Evolutionary conservation across 2,888 invertebrate species (phyloP), one percentile per base, ranked within the genome.

Genomic region (Drepana falcataria): DNA sequence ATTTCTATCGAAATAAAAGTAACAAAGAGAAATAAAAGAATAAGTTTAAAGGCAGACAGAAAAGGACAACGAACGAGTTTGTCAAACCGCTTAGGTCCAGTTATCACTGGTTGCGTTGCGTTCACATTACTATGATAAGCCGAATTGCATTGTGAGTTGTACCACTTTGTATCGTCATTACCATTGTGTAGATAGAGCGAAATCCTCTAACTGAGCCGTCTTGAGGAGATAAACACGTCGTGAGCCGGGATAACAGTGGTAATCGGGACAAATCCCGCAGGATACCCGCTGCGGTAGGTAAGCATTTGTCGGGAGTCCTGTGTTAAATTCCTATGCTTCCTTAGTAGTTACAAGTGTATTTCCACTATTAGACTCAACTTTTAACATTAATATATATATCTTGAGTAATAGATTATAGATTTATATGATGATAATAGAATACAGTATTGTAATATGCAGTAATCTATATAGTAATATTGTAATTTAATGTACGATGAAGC

Each of bases 201-300:
- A 68, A 68, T 69, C 68, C 65, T 53, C 61, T 63, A 66, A 71
- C 61, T 61, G 68, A 68, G 59, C 59, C 56, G 59, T 60, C 58
- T 61, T 52, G 56, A 61, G 51, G 47, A 57, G 67, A 66, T 65
- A 65, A 65, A 64, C 55, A 53, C 52, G 54, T 55, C 52, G 60
- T 64, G 49, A 51, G 9, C 47, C 37, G 49, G 47, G 51, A 55
- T 51, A 53, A 48, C 9, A 35, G 69, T 68, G 61, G 64, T 77
- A 77, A 79, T 78, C 79, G 65, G 68, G 68, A 67, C 67, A 77
- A 84, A 85, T 82, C 85, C 77, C 64, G 69, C 72, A 71, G 76
- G 79, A 78, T 73, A 69, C 68, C 58, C 75, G 70, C 81, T 86
- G 89, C 86, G 87, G 89, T 89, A 87, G 89, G 88, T 88, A 75